A percentile compares a stretch with the other conserved stretches of the same genome.
These are phyloP conservation scores for Aeoliscus strigatus DNA, from an alignment of 2,797 vertebrate genomes.

Conservation along the genomic window DNA sequence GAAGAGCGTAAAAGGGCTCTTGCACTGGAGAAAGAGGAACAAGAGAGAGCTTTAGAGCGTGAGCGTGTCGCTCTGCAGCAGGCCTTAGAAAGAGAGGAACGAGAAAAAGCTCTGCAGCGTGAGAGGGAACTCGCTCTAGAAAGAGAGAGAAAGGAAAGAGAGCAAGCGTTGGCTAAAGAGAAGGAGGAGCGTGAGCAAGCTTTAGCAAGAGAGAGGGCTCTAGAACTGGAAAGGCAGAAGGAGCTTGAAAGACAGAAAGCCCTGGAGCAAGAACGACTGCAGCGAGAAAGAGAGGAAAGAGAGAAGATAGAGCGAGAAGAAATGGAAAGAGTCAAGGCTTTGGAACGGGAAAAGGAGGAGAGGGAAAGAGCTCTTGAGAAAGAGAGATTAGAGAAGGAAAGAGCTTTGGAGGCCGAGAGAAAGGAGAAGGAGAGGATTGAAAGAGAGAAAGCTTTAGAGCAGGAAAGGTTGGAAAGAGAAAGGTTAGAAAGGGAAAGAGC, in stretches of 20 bases:
- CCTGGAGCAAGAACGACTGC: slow-evolving; percentile 47
- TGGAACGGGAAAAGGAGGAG: slow-evolving; percentile 42
- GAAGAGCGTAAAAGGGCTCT: slow-evolving; percentile 49
- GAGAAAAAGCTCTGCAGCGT: slow-evolving; percentile 49
- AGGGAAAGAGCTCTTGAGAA: slow-evolving; percentile 34
- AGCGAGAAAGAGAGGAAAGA: slow-evolving; percentile 50
- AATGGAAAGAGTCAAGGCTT: slow-evolving; percentile 43
- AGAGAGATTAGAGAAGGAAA: slow-evolving; percentile 46
- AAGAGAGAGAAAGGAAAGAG: slow-evolving; percentile 52
- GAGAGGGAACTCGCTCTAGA: slow-evolving; percentile 55
- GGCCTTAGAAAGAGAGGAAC: slow-evolving; percentile 62
- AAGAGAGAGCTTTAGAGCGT: slow-evolving; percentile 48
- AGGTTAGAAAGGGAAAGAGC: slow-evolving; percentile 32
- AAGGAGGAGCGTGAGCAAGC: slow-evolving; percentile 45
- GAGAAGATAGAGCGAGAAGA: slow-evolving; percentile 50
- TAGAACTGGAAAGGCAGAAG: slow-evolving; percentile 52
- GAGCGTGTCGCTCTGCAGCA: slow-evolving; percentile 56
- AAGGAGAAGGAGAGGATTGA: slow-evolving; percentile 26
- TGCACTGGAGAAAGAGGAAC: slow-evolving; percentile 48
- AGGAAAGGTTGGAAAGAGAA: slow-evolving; percentile 26
- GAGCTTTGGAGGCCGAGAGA: slow-evolving; percentile 36
- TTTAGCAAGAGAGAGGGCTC: slow-evolving; percentile 51
- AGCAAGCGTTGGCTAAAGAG: slow-evolving; percentile 48
- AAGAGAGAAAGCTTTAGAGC: slow-evolving; percentile 24
- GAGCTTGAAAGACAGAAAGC: slow-evolving; percentile 52